Conservation (phyloP, 2,888 invertebrate genomes). For the Cantharis nigra region DNA sequence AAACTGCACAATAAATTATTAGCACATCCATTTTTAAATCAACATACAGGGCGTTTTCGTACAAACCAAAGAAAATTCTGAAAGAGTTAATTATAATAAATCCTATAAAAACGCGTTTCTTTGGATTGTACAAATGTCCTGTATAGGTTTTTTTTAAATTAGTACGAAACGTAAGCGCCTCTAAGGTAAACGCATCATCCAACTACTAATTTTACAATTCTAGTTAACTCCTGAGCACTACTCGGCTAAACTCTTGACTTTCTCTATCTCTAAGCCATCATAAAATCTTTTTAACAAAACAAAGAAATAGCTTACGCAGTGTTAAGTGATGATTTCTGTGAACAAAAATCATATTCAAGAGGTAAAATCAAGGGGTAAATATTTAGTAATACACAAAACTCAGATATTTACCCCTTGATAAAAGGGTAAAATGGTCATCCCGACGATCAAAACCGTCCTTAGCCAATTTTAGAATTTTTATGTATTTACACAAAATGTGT, state of each 20-base stretch:
- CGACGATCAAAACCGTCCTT: background rate
- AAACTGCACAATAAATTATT: conserved; percentile 66
- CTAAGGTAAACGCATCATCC: background rate
- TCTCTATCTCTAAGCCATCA: background rate
- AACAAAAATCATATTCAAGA: background rate
- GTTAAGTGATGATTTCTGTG: background rate
- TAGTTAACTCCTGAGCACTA: background rate
- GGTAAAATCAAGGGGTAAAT: background rate
- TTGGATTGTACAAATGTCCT: background rate
- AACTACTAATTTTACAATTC: background rate
- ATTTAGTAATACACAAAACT: too few species aligned
- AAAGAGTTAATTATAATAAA: too few species aligned
- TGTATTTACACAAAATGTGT: background rate
- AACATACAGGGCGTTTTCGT: background rate
- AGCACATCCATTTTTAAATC: conserved; percentile 5
- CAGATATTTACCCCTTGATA: too few species aligned
- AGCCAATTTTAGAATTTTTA: background rate
- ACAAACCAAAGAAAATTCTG: background rate
- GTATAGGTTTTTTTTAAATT: background rate
- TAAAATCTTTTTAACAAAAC: background rate
- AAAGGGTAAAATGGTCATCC: background rate
- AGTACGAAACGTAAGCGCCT: background rate
- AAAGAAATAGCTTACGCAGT: conserved; percentile 1
- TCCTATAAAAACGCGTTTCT: too few species aligned
- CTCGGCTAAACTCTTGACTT: background rate